phyloP scores from a whole-genome alignment of 2,113 vertebrate genomes.

The Salvelinus sp. region DNA sequence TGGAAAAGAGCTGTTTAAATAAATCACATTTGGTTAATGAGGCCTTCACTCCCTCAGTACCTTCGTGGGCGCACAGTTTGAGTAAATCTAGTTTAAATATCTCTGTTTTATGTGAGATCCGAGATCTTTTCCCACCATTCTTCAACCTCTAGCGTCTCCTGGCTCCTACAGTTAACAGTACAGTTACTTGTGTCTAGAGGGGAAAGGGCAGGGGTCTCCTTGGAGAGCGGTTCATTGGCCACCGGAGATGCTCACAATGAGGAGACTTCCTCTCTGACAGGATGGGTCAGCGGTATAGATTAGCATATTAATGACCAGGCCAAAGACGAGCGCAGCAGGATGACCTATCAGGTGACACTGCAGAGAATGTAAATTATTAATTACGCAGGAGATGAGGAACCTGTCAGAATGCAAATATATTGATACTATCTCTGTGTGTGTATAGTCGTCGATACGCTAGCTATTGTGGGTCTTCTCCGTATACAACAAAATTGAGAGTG shows the following conservation, averaged over 20 bases:
- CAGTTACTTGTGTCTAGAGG: slow-evolving; percentile 36
- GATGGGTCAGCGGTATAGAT: slow-evolving; percentile 61
- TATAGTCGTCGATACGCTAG: slow-evolving; percentile 16
- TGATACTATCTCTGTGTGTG: slow-evolving; percentile 47
- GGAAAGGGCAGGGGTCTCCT: slow-evolving; percentile 25
- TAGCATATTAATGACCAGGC: slow-evolving; percentile 75
- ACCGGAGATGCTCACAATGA: slow-evolving; percentile 51
- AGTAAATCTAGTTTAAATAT: slow-evolving; percentile 59
- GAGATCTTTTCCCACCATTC: slow-evolving; percentile 25
- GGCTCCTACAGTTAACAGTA: slow-evolving; percentile 50
- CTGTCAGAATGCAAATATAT: slow-evolving; percentile 58
- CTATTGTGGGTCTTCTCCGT: slow-evolving; percentile 1
- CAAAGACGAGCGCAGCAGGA: slow-evolving; percentile 49
- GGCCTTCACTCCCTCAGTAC: slow-evolving; percentile 44
- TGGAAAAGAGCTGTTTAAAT: slow-evolving; percentile 49
- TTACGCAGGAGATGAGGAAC: slow-evolving; percentile 61
- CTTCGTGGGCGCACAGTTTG: slow-evolving; percentile 37
- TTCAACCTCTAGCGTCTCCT: slow-evolving; percentile 42
- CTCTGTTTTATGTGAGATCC: slow-evolving; percentile 27
- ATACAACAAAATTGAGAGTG: slow-evolving; percentile 36
- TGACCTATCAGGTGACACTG: slow-evolving; percentile 73
- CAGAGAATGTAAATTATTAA: slow-evolving; percentile 75
- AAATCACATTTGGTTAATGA: slow-evolving; percentile 70
- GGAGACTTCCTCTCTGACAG: slow-evolving; percentile 53
- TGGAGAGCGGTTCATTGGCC: slow-evolving; percentile 15